These are phyloP conservation scores for Vanacampus margaritifer DNA, from an alignment of 2,113 vertebrate species.

Conservation along the genomic window DNA sequence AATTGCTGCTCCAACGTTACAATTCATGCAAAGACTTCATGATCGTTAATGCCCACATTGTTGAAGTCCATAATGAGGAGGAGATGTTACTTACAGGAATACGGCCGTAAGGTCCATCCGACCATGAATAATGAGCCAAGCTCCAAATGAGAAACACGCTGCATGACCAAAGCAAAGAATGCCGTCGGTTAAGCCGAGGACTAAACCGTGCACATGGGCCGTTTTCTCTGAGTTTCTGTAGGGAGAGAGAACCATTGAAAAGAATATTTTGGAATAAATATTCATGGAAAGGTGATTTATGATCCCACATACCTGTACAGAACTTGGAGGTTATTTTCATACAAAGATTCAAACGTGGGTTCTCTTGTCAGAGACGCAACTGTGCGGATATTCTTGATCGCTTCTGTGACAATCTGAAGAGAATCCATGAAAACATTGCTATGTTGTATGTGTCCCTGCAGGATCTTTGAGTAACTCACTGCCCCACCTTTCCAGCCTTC, in stretches of 20 bases:
- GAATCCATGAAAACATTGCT: neutral
- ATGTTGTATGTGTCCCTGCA: too few species aligned
- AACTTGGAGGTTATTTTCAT: constrained; percentile 76
- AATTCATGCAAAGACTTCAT: too few species aligned
- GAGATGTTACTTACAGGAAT: constrained; percentile 84
- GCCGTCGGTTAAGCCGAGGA: constrained; percentile 84
- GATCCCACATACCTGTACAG: constrained; percentile 82
- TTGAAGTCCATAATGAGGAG: neutral
- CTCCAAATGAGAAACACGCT: constrained; percentile 87
- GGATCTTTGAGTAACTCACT: too few species aligned
- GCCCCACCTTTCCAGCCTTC: constrained; percentile 85
- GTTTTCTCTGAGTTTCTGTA: constrained; percentile 86
- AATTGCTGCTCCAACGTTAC: too few species aligned
- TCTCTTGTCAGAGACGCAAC: constrained; percentile 87
- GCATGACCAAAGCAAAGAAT: constrained; percentile 95
- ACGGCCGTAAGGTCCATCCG: constrained; percentile 76
- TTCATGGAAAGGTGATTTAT: neutral
- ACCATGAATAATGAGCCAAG: constrained; percentile 78
- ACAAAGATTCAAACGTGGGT: constrained; percentile 84
- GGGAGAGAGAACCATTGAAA: neutral
- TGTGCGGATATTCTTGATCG: constrained; percentile 91
- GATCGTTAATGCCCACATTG: too few species aligned
- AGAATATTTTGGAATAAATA: neutral
- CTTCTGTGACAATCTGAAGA: constrained; percentile 86
- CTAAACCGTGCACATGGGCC: constrained; percentile 86